Conservation (phyloP, 2,888 invertebrate genomes). For the Tryphoninae sp. region DNA sequence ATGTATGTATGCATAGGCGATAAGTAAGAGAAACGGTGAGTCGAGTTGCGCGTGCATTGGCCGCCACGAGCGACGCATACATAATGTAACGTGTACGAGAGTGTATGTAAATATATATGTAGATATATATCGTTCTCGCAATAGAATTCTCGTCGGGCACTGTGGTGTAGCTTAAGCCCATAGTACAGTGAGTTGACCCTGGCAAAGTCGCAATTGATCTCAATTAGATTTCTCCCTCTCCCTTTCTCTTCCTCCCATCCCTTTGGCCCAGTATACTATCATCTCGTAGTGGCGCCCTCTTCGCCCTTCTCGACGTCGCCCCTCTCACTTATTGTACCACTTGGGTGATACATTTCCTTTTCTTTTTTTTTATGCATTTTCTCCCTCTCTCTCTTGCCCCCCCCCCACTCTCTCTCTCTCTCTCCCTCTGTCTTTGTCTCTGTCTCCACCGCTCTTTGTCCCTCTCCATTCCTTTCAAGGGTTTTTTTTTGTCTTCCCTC, state of each 20-base stretch:
- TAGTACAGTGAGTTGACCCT: slow-evolving; percentile 78
- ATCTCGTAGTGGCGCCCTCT: slow-evolving; percentile 43
- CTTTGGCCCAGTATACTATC: not conserved
- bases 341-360: slow-evolving; percentile 15
- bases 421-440: slow-evolving; percentile 39
- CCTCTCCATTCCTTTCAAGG: slow-evolving; percentile 60
- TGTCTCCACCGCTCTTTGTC: slow-evolving; percentile 43
- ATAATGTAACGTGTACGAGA: slow-evolving; percentile 49
- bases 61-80: slow-evolving; percentile 56
- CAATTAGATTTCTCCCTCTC: slow-evolving; percentile 73
- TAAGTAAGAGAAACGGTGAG: slow-evolving; percentile 42
- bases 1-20: slow-evolving; percentile 29
- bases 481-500: slow-evolving; percentile 47
- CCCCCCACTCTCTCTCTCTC: slow-evolving; percentile 47
- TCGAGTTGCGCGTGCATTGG: slow-evolving; percentile 61
- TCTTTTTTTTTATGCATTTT: slow-evolving; percentile 4
- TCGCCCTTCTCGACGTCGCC: slow-evolving; percentile 8
- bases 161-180: slow-evolving; percentile 43
- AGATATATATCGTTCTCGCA: slow-evolving; percentile 51
- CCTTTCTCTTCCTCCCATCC: slow-evolving; percentile 53
- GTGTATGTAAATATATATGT: slow-evolving; percentile 38
- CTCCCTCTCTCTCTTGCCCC: not conserved
- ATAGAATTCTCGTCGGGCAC: slow-evolving; percentile 39
- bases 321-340: not conserved
- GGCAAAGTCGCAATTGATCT: slow-evolving; percentile 80